Conservation (phyloP, 2,888 invertebrate species). For the Caenorhabditis panamensis region DNA sequence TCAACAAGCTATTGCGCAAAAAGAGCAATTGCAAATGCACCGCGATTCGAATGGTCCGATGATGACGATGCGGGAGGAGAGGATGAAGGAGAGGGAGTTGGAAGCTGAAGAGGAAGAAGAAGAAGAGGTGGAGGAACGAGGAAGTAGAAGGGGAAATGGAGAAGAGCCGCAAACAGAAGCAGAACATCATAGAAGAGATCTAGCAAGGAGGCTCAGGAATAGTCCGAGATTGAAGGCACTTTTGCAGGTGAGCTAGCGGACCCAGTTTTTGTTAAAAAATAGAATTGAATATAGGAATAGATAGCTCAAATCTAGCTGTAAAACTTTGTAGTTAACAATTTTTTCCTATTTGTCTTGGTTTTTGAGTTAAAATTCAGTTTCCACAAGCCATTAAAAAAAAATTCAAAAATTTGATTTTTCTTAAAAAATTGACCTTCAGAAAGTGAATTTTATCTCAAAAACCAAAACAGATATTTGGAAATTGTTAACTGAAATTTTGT, state of each 20-base stretch:
- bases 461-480: too few relatives aligned
- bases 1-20: slow-evolving; percentile 42
- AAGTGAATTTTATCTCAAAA: too few relatives aligned
- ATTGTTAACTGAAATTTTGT: not conserved
- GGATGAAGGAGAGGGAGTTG: slow-evolving; percentile 34
- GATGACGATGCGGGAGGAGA: slow-evolving; percentile 27
- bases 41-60: slow-evolving; percentile 3
- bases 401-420: too few relatives aligned
- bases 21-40: slow-evolving; percentile 24
- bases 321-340: too few relatives aligned
- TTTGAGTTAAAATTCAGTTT: too few relatives aligned
- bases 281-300: too few relatives aligned
- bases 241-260: slow-evolving; percentile 28
- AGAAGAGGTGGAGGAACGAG: slow-evolving; percentile 18
- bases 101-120: slow-evolving; percentile 19
- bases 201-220: slow-evolving; percentile 55
- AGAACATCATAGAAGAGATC: slow-evolving; percentile 45
- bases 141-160: not conserved
- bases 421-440: too few relatives aligned
- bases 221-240: slow-evolving; percentile 61
- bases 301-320: too few relatives aligned
- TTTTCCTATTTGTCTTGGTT: too few relatives aligned
- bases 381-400: too few relatives aligned
- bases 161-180: slow-evolving; percentile 46
- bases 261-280: too few relatives aligned